Evolutionary conservation across 2,888 invertebrate species (phyloP).

Genomic region (Drosophila aldrichi): DNA sequence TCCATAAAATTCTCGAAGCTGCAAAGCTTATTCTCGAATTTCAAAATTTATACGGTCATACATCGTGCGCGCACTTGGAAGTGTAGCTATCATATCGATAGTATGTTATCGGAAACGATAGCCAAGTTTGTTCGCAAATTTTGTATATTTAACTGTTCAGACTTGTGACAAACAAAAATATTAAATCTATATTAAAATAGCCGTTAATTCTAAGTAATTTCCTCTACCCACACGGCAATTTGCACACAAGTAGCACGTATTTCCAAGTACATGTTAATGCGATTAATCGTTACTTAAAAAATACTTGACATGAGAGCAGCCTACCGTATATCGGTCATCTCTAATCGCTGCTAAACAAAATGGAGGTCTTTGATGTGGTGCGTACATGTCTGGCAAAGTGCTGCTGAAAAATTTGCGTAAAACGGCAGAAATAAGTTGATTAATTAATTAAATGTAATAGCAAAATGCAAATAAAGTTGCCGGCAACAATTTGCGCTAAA

Average conservation of each 20-base stretch:
- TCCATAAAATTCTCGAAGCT: background rate
- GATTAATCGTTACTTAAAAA: constrained; percentile 15
- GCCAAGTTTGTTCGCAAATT: background rate
- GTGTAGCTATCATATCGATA: background rate
- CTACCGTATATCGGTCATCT: constrained; percentile 43
- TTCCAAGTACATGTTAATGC: background rate
- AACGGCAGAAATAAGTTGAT: constrained; percentile 83
- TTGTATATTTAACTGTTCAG: background rate
- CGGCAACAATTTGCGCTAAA: constrained; percentile 63
- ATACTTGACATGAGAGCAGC: constrained; percentile 4
- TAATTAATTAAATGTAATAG: constrained; percentile 68
- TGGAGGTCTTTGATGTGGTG: constrained; percentile 86
- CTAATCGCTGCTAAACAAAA: constrained; percentile 83
- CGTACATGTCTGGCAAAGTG: constrained; percentile 85
- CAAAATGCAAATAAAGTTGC: constrained; percentile 63
- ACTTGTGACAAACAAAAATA: background rate
- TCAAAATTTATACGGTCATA: background rate
- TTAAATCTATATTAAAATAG: background rate
- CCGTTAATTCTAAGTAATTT: background rate
- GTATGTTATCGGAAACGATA: background rate
- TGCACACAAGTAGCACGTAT: background rate
- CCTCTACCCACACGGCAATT: background rate
- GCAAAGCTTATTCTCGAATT: background rate
- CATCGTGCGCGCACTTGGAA: background rate
- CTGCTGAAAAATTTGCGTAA: constrained; percentile 82